phyloP scores from a whole-genome alignment of 2,113 vertebrate genomes.

The Proteles cristata region DNA sequence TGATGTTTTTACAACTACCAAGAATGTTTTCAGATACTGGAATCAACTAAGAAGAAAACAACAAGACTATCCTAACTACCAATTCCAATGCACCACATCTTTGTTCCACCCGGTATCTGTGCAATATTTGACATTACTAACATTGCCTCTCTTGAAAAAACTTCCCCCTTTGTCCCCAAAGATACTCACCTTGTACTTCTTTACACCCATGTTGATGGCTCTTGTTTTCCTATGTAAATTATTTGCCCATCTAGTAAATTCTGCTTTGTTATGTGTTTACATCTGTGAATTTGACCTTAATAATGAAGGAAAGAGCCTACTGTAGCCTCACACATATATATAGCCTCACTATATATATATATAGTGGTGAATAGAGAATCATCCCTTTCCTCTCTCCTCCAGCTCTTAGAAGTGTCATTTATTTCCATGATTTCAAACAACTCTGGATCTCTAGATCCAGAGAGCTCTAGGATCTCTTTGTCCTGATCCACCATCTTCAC shows the following conservation, averaged over 20 bases:
- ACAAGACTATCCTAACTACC: background rate
- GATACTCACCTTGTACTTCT: background rate
- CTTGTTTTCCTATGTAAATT: background rate
- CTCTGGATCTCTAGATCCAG: too few relatives aligned
- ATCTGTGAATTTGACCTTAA: background rate
- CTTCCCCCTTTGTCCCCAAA: rapidly evolving
- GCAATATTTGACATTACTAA: too few relatives aligned
- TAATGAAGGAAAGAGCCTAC: background rate
- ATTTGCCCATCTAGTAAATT: background rate
- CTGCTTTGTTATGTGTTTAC: background rate
- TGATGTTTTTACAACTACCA: background rate
- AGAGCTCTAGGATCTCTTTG: background rate
- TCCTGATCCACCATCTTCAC: background rate
- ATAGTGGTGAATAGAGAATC: background rate
- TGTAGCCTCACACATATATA: background rate
- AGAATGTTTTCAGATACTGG: background rate
- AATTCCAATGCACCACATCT: background rate
- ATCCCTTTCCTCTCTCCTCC: background rate
- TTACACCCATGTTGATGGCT: background rate
- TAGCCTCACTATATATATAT: background rate
- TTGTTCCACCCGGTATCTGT: background rate
- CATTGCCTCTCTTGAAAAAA: background rate
- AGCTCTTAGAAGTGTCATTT: background rate
- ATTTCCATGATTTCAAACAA: background rate
- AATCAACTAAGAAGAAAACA: background rate